Conservation (phyloP, 2,888 invertebrate genomes). For the Boloria euphrosyne region DNA sequence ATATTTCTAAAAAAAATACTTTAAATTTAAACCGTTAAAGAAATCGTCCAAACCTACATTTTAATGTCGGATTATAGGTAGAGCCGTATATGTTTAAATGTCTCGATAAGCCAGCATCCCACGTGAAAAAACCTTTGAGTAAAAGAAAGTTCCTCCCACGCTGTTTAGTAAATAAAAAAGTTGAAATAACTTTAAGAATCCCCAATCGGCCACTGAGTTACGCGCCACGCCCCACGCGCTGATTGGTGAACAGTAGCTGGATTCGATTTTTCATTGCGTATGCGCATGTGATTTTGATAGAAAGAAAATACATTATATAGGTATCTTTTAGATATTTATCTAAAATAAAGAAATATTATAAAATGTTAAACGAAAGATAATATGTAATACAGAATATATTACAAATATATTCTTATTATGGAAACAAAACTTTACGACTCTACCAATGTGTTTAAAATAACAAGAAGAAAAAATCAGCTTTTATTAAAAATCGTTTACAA, state of each 20-base stretch:
- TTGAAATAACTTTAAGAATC: slow-evolving; percentile 63
- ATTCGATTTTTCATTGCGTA: slow-evolving; percentile 52
- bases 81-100: slow-evolving; percentile 7
- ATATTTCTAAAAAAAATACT: not conserved
- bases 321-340: not conserved
- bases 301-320: slow-evolving; percentile 17
- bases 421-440: too few species aligned
- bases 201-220: slow-evolving; percentile 71
- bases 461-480: too few species aligned
- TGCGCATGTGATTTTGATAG: slow-evolving; percentile 29
- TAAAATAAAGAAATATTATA: too few species aligned
- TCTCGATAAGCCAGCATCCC: slow-evolving; percentile 47
- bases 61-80: not conserved
- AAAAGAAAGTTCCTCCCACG: slow-evolving; percentile 80
- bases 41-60: not conserved
- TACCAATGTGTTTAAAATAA: too few species aligned
- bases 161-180: slow-evolving; percentile 55
- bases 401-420: too few species aligned
- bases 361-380: not conserved
- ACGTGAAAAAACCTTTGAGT: slow-evolving; percentile 70
- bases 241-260: slow-evolving; percentile 74
- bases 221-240: slow-evolving; percentile 68
- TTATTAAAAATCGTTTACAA: not conserved
- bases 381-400: too few species aligned
- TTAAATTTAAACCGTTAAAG: too few species aligned